Conservation (phyloP, 2,113 vertebrate genomes). For the Chaetorhynchus papuensis region DNA sequence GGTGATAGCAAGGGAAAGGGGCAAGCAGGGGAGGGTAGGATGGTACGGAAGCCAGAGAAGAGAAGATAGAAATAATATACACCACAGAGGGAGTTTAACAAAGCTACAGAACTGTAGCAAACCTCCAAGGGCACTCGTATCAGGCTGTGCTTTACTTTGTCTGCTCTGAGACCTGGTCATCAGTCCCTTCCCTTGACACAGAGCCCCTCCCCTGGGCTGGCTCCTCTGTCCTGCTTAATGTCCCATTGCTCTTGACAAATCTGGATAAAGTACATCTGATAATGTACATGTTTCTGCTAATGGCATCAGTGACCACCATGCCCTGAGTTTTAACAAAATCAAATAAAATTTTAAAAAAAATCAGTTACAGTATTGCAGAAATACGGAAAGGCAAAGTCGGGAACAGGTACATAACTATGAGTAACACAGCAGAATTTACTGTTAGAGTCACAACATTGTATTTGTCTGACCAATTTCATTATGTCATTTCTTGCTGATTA, state of each 20-base stretch:
- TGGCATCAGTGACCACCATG: not conserved
- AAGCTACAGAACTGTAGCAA: not conserved
- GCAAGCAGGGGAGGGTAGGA: not conserved
- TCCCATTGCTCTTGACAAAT: not conserved
- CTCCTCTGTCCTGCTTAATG: not conserved
- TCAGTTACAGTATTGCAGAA: not conserved
- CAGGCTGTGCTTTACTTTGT: not conserved
- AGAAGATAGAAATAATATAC: not conserved
- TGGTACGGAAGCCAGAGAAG: not conserved
- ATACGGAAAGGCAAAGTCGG: not conserved
- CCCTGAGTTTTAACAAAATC: not conserved
- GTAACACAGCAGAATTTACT: not conserved
- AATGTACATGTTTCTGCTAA: not conserved
- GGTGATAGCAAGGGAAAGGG: not conserved
- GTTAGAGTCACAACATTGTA: not conserved
- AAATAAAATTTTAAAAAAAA: not conserved
- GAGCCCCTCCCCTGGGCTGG: not conserved
- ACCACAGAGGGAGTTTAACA: not conserved
- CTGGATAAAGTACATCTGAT: not conserved
- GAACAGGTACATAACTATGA: not conserved
- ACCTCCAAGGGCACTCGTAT: not conserved
- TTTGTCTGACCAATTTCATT: not conserved
- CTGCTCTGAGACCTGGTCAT: not conserved
- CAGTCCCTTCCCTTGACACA: not conserved
- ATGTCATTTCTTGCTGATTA: not conserved